Conservation (phyloP, 1,140 invertebrate species). For the Apocrypta bakeri region DNA sequence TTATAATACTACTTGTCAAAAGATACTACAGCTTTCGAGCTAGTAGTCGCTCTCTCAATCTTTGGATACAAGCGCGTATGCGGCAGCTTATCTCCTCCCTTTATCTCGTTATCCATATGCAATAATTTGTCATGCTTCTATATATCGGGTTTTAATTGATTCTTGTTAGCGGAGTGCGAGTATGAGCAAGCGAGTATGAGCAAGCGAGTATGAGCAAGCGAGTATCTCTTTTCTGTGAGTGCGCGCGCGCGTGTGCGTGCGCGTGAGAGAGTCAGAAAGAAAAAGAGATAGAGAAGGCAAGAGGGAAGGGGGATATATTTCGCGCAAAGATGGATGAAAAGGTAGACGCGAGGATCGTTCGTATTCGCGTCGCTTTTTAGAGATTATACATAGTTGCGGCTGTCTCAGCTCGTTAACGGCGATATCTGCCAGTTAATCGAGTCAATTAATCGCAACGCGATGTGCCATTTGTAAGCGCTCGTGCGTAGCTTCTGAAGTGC, state of each 20-base stretch:
- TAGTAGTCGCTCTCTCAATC: neutral
- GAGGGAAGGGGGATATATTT: neutral
- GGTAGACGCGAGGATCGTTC: neutral
- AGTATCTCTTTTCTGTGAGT: neutral
- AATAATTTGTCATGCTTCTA: slow-evolving; percentile 17
- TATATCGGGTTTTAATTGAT: slow-evolving; percentile 16
- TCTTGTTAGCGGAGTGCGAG: neutral
- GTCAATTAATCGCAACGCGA: neutral
- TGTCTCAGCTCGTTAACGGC: slow-evolving; percentile 1
- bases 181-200: neutral
- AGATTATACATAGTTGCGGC: neutral
- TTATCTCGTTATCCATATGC: slow-evolving; percentile 19
- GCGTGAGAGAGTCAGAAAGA: no score
- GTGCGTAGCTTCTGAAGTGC: no score
- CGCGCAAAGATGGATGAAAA: slow-evolving; percentile 20
- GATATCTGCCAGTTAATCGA: slow-evolving; percentile 14
- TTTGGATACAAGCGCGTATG: neutral
- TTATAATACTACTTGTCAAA: neutral
- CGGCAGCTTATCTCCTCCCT: neutral
- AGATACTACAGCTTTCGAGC: neutral
- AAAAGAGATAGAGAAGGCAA: no score
- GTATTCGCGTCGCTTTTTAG: neutral
- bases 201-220: neutral
- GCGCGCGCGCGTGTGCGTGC: no score
- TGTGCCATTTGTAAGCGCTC: neutral